phyloP scores from a whole-genome alignment of 2,797 vertebrate species.

The Sebastes matsubarae region DNA sequence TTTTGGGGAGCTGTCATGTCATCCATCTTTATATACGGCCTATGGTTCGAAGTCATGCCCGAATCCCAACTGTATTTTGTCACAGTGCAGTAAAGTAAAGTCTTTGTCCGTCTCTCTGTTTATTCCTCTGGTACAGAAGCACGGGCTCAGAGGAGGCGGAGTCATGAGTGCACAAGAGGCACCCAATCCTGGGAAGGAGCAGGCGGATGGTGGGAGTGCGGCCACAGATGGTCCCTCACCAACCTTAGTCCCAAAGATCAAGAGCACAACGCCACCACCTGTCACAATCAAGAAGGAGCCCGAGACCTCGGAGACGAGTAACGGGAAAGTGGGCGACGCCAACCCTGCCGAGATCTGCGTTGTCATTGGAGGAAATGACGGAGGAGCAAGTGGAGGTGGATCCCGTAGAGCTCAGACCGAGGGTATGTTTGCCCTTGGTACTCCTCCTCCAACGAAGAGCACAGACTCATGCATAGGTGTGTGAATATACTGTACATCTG shows the following conservation, averaged over 20 bases:
- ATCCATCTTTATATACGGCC: no score
- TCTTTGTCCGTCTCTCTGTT: slow-evolving; percentile 17
- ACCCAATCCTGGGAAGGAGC: slow-evolving; percentile 75
- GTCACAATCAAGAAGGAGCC: slow-evolving; percentile 92
- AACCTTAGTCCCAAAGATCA: slow-evolving; percentile 29
- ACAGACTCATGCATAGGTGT: slow-evolving; percentile 84
- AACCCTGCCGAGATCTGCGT: slow-evolving; percentile 97
- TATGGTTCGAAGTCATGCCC: not conserved
- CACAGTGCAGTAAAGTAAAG: not conserved
- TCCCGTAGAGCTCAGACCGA: slow-evolving; percentile 93
- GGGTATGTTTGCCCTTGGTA: slow-evolving; percentile 87
- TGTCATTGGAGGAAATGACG: slow-evolving; percentile 89
- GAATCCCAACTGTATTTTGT: not conserved
- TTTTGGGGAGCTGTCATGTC: no score
- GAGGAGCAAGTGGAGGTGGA: slow-evolving; percentile 76
- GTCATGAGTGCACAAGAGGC: slow-evolving; percentile 83
- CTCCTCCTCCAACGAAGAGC: slow-evolving; percentile 80
- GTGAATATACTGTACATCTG: slow-evolving; percentile 49
- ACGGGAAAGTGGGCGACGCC: slow-evolving; percentile 83
- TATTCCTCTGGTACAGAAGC: slow-evolving; percentile 45
- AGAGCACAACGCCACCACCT: slow-evolving; percentile 48
- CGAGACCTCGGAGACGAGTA: slow-evolving; percentile 88
- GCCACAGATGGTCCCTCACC: slow-evolving; percentile 59
- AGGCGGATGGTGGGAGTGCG: slow-evolving; percentile 58
- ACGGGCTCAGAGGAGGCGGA: slow-evolving; percentile 73